Percentiles rank a stretch among this genome's conserved stretches.
phyloP scores from a whole-genome alignment of 2,888 invertebrate genomes.

The Mesorhabditis spiculigera region DNA sequence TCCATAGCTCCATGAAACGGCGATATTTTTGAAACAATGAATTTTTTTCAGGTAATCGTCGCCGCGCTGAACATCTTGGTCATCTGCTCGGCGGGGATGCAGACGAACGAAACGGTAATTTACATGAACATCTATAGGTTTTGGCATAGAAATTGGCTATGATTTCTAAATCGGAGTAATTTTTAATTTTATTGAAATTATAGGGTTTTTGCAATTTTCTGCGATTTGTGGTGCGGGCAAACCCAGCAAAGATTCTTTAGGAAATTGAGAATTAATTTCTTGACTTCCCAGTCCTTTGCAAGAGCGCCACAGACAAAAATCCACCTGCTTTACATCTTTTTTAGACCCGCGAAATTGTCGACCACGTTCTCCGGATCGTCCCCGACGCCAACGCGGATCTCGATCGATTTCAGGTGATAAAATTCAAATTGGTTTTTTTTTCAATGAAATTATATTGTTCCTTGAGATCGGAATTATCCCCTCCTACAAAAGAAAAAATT shows the following conservation, averaged over 20 bases:
- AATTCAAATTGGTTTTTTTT: background rate
- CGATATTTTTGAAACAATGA: background rate
- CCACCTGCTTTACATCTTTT: background rate
- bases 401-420: slow-evolving; percentile 47
- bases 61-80: slow-evolving; percentile 44
- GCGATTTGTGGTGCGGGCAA: too few species aligned
- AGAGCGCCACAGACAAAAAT: too few species aligned
- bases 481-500: too few species aligned
- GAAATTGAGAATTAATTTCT: too few species aligned
- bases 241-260: too few species aligned
- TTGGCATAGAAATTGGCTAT: background rate
- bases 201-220: background rate
- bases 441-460: slow-evolving; percentile 3
- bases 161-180: too few species aligned
- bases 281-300: too few species aligned
- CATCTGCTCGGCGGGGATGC: slow-evolving; percentile 50
- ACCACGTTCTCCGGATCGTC: slow-evolving; percentile 48
- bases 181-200: background rate
- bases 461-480: background rate
- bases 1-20: too few species aligned
- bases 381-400: slow-evolving; percentile 50
- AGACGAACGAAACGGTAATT: slow-evolving; percentile 50
- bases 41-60: slow-evolving; percentile 39
- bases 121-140: background rate
- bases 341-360: slow-evolving; percentile 52